phyloP scores from a whole-genome alignment of 2,888 invertebrate genomes.

The Zeuzera pyrina region DNA sequence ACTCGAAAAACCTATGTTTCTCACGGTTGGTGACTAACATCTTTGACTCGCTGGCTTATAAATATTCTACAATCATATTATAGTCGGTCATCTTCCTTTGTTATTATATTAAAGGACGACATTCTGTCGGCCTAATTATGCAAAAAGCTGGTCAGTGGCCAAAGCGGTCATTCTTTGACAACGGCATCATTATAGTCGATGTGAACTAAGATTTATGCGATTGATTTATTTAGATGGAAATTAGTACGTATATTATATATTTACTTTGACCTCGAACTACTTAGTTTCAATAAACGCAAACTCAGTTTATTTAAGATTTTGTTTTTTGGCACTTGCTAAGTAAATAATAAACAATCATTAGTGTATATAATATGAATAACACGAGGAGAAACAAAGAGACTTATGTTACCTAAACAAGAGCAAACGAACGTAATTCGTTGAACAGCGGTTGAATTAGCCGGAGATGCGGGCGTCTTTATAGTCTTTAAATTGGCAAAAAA shows the following conservation, averaged over 20 bases:
- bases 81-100: constrained; percentile 65
- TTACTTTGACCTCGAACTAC: too few relatives aligned
- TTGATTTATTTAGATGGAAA: constrained; percentile 40
- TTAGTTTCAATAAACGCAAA: too few relatives aligned
- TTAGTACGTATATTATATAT: too few relatives aligned
- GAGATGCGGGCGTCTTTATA: constrained; percentile 70
- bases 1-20: constrained; percentile 29
- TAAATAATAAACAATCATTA: too few relatives aligned
- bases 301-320: too few relatives aligned
- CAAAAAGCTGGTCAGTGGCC: constrained; percentile 66
- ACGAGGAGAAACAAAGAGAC: constrained; percentile 10
- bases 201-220: constrained; percentile 63
- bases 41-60: constrained; percentile 30
- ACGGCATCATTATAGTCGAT: constrained; percentile 66
- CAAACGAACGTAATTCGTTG: constrained; percentile 61
- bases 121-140: constrained; percentile 67
- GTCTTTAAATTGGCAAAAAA: constrained; percentile 71
- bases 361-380: too few relatives aligned
- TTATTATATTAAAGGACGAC: constrained; percentile 65
- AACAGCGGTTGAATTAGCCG: constrained; percentile 70
- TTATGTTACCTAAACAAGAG: constrained; percentile 32
- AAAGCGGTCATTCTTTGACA: constrained; percentile 63
- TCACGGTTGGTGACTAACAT: constrained; percentile 33
- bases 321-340: too few relatives aligned
- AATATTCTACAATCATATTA: constrained; percentile 54